phyloP scores from a whole-genome alignment of 2,797 vertebrate species.

The Lepidocolaptes lacrymiger region DNA sequence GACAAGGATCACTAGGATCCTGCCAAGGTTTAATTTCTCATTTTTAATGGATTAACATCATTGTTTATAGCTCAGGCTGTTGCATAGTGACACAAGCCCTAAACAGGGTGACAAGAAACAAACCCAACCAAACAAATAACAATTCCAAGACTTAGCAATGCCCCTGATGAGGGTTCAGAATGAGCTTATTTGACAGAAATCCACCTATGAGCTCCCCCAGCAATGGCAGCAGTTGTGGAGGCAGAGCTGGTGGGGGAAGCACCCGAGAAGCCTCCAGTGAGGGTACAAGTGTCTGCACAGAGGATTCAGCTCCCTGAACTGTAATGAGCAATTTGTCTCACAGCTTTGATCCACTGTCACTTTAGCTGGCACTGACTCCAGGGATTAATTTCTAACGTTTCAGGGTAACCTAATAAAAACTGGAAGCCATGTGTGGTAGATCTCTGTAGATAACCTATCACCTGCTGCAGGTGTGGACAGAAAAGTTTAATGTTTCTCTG shows the following conservation, averaged over 20 bases:
- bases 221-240: not conserved
- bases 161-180: not conserved
- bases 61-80: slow-evolving; percentile 29
- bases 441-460: not conserved
- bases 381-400: slow-evolving; percentile 69
- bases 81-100: slow-evolving; percentile 36
- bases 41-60: slow-evolving; percentile 53
- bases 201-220: not conserved
- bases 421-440: not conserved
- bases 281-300: slow-evolving; percentile 6
- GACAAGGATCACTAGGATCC: not conserved
- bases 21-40: slow-evolving; percentile 28
- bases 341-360: slow-evolving; percentile 71
- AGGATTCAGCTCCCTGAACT: slow-evolving; percentile 61
- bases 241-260: not conserved
- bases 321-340: slow-evolving; percentile 74
- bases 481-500: not conserved
- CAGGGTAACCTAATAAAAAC: slow-evolving; percentile 11
- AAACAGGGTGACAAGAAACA: slow-evolving; percentile 29
- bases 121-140: slow-evolving; percentile 33
- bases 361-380: slow-evolving; percentile 54
- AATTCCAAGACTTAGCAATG: not conserved
- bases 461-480: not conserved
- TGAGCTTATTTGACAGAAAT: not conserved
- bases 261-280: not conserved